phyloP scores from a whole-genome alignment of 2,888 invertebrate species.

The Tromatobia lineatoria region DNA sequence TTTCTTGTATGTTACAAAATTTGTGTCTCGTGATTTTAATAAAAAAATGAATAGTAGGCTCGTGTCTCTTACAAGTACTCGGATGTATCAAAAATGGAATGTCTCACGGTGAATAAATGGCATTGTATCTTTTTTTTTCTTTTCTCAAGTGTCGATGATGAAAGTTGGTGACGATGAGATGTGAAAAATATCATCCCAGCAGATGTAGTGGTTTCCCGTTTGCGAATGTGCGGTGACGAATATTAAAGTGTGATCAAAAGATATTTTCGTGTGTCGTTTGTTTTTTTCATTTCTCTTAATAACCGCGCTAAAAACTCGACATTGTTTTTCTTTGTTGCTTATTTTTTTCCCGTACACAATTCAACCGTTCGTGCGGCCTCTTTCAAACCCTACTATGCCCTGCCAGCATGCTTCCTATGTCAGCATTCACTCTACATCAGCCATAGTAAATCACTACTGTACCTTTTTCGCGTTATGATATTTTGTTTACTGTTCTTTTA shows the following conservation, averaged over 20 bases:
- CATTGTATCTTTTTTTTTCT: constrained; percentile 18
- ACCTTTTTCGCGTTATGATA: constrained; percentile 82
- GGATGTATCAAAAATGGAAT: constrained; percentile 68
- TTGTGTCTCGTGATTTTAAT: constrained; percentile 28
- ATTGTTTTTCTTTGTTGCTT: constrained; percentile 38
- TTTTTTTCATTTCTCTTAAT: constrained; percentile 42
- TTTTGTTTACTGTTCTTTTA: constrained; percentile 66
- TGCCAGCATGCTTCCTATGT: constrained; percentile 80
- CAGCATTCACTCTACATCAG: constrained; percentile 82
- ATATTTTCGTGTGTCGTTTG: constrained; percentile 48
- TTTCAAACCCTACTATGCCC: constrained; percentile 61
- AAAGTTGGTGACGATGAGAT: constrained; percentile 32
- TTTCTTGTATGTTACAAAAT: constrained; percentile 24
- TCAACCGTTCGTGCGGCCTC: constrained; percentile 42
- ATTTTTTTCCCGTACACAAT: constrained; percentile 32
- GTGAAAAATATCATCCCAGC: constrained; percentile 63
- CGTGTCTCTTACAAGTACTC: constrained; percentile 61
- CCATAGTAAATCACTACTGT: constrained; percentile 82
- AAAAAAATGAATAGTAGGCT: constrained; percentile 60
- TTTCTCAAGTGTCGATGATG: constrained; percentile 38
- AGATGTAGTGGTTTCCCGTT: constrained; percentile 47
- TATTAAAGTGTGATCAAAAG: constrained; percentile 58
- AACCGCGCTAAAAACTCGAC: constrained; percentile 54
- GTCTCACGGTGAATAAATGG: constrained; percentile 53
- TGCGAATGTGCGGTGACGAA: constrained; percentile 60